Base-by-base conservation (phyloP, 2,888 invertebrate genomes). In the Aromia moschata region DNA sequence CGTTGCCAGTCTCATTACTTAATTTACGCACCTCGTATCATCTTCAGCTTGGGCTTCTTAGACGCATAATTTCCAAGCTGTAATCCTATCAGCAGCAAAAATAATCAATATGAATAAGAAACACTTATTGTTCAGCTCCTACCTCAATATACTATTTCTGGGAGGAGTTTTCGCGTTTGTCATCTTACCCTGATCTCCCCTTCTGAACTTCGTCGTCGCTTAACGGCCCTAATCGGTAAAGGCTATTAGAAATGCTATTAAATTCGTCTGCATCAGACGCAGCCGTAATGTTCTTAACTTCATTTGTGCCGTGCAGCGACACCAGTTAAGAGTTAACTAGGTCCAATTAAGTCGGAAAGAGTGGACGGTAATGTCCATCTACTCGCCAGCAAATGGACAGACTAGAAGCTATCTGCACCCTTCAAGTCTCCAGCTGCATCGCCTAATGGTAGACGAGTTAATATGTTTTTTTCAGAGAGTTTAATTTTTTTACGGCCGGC, bases 301-400 rank as follows among this genome's bases (percentile, higher is more conserved):
- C 37, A 47, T 47, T 47, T 47, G 17, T 47, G 20, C 12, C 18
- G 18, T 18, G 30, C n/a, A 46, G 37, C 47, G 47, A 37, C 20
- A 17, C 17, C 14, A 18, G 36, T 36, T 33, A 18, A 47, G 18
- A 47, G 36, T 36, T 47, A 47, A 47, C 31, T 37, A 37, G 47
- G 36, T 17, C 18, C 47, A 37, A 47, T 37, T 47, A 37, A 47
- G 36, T 18, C 7, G 31, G 37, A n/a, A 37, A 36, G 20, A 36
- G 12, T 37, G 47, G 36, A 47, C 36, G n/a, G 18, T 47, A 47
- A 47, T 17, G 37, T 37, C 47, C 18, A 47, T 4, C n/a, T 36
- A 37, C 15, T 15, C n/a, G 36, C 37, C 15, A 17, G 47, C 17
- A 47, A 33, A 47, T 47, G 47, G 43, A 14, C 11, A 37, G 37